These are phyloP conservation scores for Augiades crinisus DNA, from an alignment of 2,888 invertebrate species.

Conservation along the genomic window DNA sequence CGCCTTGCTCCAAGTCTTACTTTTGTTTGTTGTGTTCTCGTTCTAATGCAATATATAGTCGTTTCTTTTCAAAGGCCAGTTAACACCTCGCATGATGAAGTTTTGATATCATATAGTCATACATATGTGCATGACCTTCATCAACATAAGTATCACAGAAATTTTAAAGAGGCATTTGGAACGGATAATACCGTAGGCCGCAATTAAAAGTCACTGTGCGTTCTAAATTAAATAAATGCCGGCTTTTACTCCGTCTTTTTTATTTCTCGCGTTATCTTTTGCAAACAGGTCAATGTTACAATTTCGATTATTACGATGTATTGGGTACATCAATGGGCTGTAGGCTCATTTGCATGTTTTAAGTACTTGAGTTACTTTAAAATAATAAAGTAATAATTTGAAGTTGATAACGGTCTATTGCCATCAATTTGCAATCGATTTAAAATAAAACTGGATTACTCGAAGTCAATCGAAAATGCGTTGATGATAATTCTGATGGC, in stretches of 20 bases:
- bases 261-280: conserved; percentile 10
- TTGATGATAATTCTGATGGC: too few species aligned
- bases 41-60: conserved; percentile 11
- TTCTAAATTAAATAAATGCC: conserved; percentile 7
- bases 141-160: conserved; percentile 5
- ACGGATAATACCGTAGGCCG: conserved; percentile 17
- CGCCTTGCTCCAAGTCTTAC: conserved; percentile 29
- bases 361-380: too few species aligned
- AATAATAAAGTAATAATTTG: too few species aligned
- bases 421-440: too few species aligned
- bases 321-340: too few species aligned
- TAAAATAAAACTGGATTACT: too few species aligned
- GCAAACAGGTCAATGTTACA: conserved; percentile 9
- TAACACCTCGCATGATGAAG: conserved; percentile 14
- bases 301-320: background rate
- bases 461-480: too few species aligned
- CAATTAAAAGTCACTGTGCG: conserved; percentile 14
- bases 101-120: conserved; percentile 1
- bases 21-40: conserved; percentile 27
- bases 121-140: conserved; percentile 13
- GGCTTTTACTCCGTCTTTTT: conserved; percentile 12
- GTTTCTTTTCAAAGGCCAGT: conserved; percentile 5
- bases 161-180: conserved; percentile 13
- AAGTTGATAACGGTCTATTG: too few species aligned
- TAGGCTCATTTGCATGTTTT: too few species aligned